A percentile compares a stretch with the other conserved stretches of the same genome.
phyloP scores from a whole-genome alignment of 2,113 vertebrate species.

The Uria aalge region DNA sequence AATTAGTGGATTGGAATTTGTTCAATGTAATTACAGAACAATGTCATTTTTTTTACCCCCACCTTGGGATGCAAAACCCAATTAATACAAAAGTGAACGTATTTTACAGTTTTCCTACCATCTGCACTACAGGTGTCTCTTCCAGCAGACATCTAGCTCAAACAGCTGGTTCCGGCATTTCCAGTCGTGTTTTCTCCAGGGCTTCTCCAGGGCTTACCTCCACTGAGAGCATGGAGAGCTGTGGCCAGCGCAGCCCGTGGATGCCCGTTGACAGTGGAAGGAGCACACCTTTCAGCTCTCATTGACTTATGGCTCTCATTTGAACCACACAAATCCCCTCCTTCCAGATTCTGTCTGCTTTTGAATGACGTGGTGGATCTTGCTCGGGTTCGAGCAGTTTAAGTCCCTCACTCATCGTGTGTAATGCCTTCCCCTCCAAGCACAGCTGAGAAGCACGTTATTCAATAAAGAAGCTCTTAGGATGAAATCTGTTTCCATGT shows the following conservation, averaged over 20 bases:
- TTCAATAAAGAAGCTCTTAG: background rate
- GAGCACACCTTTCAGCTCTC: background rate
- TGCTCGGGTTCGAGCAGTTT: background rate
- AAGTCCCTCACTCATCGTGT: fast-evolving
- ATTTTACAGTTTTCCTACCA: background rate
- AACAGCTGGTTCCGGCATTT: background rate
- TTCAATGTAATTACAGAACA: slow-evolving; percentile 5
- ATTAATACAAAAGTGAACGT: background rate
- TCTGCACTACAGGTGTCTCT: slow-evolving; percentile 12
- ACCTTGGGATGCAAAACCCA: background rate
- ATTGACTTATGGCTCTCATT: background rate
- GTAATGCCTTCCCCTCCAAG: background rate
- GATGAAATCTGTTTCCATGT: background rate
- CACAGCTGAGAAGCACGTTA: background rate
- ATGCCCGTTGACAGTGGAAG: fast-evolving
- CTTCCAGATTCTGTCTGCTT: background rate
- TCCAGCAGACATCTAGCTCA: background rate
- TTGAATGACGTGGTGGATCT: background rate
- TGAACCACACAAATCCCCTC: background rate
- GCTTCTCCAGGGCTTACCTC: background rate
- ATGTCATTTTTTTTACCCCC: background rate
- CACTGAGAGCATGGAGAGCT: background rate
- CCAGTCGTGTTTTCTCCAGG: background rate
- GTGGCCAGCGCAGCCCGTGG: background rate
- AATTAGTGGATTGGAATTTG: background rate